Conservation (phyloP, 1,140 invertebrate species). For the Macrosteles quadrilineatus region DNA sequence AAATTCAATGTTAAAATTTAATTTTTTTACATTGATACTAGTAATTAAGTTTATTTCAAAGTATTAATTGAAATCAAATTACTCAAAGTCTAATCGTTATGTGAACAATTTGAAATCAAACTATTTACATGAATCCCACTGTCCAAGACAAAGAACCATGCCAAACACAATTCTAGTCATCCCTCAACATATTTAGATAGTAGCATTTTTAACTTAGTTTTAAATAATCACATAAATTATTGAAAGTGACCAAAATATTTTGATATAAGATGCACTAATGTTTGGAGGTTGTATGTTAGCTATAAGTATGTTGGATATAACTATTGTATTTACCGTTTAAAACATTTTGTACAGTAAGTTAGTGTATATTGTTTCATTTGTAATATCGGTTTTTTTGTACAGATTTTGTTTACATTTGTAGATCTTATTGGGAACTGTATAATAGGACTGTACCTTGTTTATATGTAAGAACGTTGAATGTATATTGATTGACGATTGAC, state of each 20-base stretch:
- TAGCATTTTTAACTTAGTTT: slow-evolving; percentile 13
- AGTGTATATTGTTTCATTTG: slow-evolving; percentile 12
- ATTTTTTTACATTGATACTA: no score
- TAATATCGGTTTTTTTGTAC: slow-evolving; percentile 15
- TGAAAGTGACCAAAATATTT: slow-evolving; percentile 26
- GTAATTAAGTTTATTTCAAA: no score
- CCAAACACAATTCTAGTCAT: slow-evolving; percentile 15
- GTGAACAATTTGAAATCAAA: no score
- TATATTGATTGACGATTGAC: no score
- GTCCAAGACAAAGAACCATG: not conserved
- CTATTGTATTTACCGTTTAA: not conserved
- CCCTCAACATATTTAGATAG: slow-evolving; percentile 7
- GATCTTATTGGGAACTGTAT: slow-evolving; percentile 9
- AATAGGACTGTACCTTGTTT: not conserved
- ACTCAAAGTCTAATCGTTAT: no score
- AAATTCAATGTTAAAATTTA: no score
- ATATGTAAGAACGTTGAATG: slow-evolving; percentile 5
- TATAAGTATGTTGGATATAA: not conserved
- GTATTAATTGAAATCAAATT: no score
- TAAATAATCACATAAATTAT: slow-evolving; percentile 14
- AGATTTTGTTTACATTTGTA: slow-evolving; percentile 22
- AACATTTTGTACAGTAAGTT: slow-evolving; percentile 17
- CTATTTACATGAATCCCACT: no score
- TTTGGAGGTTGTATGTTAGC: slow-evolving; percentile 19
- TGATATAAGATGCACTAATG: slow-evolving; percentile 19